Base-by-base conservation (phyloP, 1,140 invertebrate species). In the Ooceraea biroi region DNA sequence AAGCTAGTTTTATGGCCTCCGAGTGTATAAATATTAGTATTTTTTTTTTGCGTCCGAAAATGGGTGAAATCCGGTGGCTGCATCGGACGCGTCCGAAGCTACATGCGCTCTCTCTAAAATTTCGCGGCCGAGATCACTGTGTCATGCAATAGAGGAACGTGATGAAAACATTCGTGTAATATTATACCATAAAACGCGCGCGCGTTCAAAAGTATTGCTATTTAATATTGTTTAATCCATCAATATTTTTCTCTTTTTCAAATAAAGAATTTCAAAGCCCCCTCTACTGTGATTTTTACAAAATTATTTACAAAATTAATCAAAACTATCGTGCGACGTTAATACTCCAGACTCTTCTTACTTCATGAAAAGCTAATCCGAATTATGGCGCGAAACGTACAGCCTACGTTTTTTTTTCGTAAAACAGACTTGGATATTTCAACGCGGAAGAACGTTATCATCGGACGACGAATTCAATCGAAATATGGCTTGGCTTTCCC, bases 101-200 rank as follows among this genome's bases (percentile, higher is more conserved):
- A 71, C 69, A 78, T 69, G 50, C 41, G 48, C 30, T 78, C 19
- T n/a, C n/a, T 17, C n/a, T 44, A 69, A 71, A 80, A 80, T 80
- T 57, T 17, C 22, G 46, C 19, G 50, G 36, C 17, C 17, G 14
- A 22, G 41, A 80, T 71, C 66, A 36, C 50, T 77, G 52, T 80
- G 52, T 77, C 27, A 65, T 27, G 27, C 71, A 73, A 36, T 27
- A 4, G 27, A 46, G 4, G 65, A 65, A 76, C 27, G 44, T 4
- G 19, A 22, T 36, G n/a, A 55, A 58, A 80, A 71, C 3, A 46
- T 55, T 4, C 14, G 10, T 41, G 36, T 55, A 27, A 78, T 11
- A 1, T 55, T 66, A 30, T 3, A 52, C 14, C 3, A 0, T n/a
- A 7, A 57, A 68, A 55, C 14, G 22, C 17, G 2, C 2, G n/a